A percentile compares a stretch with the other conserved stretches of the same genome.
phyloP scores from a whole-genome alignment of 2,888 invertebrate species.

The Zygothrica quintamaculata region DNA sequence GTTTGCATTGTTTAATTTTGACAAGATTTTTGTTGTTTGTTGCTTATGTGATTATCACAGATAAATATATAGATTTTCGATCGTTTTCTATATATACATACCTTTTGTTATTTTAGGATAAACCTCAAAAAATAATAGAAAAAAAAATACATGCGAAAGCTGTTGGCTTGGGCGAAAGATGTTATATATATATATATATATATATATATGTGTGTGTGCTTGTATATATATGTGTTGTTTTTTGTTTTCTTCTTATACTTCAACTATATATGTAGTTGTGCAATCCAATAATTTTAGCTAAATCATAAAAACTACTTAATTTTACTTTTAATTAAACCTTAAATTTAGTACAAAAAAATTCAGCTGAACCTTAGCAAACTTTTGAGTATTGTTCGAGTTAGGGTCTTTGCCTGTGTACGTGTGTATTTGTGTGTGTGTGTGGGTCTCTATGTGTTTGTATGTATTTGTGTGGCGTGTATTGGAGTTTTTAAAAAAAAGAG shows the following conservation, averaged over 20 bases:
- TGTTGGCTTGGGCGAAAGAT: slow-evolving; percentile 24
- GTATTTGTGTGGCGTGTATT: slow-evolving; percentile 20
- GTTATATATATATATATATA: slow-evolving; percentile 9
- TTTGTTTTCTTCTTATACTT: slow-evolving; percentile 19
- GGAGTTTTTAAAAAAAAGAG: no score
- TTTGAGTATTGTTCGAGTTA: slow-evolving; percentile 67
- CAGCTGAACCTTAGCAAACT: slow-evolving; percentile 63
- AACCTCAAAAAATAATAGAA: slow-evolving; percentile 33
- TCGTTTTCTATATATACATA: slow-evolving; percentile 60
- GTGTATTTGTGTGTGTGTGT: not conserved
- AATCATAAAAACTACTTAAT: slow-evolving; percentile 73
- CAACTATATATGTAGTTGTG: slow-evolving; percentile 46
- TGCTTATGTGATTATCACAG: slow-evolving; percentile 81
- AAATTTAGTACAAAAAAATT: slow-evolving; percentile 67
- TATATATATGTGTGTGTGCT: not conserved
- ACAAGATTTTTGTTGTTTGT: slow-evolving; percentile 20
- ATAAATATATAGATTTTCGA: slow-evolving; percentile 78
- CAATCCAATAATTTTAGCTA: slow-evolving; percentile 64
- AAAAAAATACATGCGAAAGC: slow-evolving; percentile 46
- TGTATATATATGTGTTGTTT: slow-evolving; percentile 17
- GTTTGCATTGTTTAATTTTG: slow-evolving; percentile 3
- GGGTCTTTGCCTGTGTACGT: slow-evolving; percentile 14
- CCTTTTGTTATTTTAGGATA: slow-evolving; percentile 41
- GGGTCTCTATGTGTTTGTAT: slow-evolving; percentile 5
- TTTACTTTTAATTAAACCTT: slow-evolving; percentile 67